Percentiles rank a stretch among this genome's conserved stretches.
Conservation (phyloP, 2,888 invertebrate genomes). For the Drosophila demipolita region DNA sequence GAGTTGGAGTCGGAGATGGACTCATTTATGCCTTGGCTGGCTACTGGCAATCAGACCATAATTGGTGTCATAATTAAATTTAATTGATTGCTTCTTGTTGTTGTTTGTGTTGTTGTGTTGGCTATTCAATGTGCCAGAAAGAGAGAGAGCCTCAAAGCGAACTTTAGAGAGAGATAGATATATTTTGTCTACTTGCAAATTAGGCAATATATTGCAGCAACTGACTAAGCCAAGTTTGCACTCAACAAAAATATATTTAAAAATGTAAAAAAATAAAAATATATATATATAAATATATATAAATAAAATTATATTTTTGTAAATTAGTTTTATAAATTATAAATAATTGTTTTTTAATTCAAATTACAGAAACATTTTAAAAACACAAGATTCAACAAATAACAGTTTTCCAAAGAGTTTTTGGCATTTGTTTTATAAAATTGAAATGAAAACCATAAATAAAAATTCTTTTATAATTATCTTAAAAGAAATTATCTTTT, state of each 20-base stretch:
- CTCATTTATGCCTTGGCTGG: slow-evolving; percentile 49
- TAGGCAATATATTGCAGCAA: slow-evolving; percentile 58
- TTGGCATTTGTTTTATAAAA: not conserved
- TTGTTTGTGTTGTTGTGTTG: slow-evolving; percentile 20
- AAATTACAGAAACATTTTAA: rapidly evolving
- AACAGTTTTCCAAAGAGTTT: not conserved
- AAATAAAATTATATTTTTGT: too few species aligned
- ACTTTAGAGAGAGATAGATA: not conserved
- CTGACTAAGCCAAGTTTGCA: slow-evolving; percentile 18
- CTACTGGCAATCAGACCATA: slow-evolving; percentile 73
- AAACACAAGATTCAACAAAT: not conserved
- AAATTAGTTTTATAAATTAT: not conserved
- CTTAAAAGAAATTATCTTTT: not conserved
- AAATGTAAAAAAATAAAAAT: not conserved
- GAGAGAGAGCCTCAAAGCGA: not conserved
- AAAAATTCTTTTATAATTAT: too few species aligned
- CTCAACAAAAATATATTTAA: not conserved
- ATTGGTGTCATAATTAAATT: slow-evolving; percentile 80
- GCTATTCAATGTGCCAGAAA: slow-evolving; percentile 1
- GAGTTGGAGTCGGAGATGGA: slow-evolving; percentile 12
- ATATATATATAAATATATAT: too few species aligned
- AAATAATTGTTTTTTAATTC: not conserved
- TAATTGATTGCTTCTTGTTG: slow-evolving; percentile 71
- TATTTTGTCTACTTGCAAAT: slow-evolving; percentile 62
- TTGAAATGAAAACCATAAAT: too few species aligned